phyloP scores from a whole-genome alignment of 2,888 invertebrate species.

The Lasioglossum figueresi region DNA sequence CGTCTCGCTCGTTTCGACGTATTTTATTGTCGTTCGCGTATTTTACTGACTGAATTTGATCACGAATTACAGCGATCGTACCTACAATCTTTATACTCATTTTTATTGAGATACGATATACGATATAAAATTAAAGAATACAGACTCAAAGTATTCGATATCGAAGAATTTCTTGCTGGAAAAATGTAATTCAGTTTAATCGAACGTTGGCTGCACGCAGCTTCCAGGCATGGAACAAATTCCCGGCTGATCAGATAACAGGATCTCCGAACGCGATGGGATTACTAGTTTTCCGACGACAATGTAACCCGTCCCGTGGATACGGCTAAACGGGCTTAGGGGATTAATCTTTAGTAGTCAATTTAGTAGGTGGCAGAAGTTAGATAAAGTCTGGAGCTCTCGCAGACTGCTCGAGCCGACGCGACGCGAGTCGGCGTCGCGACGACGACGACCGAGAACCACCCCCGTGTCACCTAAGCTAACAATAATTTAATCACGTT shows the following conservation, averaged over 20 bases:
- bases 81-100: too few relatives aligned
- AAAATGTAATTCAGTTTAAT: background rate
- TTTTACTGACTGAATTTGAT: too few relatives aligned
- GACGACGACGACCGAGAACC: constrained; percentile 19
- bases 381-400: constrained; percentile 64
- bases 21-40: background rate
- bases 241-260: constrained; percentile 30
- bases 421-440: constrained; percentile 6
- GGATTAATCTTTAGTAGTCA: constrained; percentile 69
- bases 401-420: constrained; percentile 31
- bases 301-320: constrained; percentile 48
- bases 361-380: constrained; percentile 65
- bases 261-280: constrained; percentile 13
- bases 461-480: constrained; percentile 50
- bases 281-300: constrained; percentile 65
- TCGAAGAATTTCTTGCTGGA: background rate
- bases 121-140: background rate
- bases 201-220: background rate
- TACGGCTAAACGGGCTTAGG: constrained; percentile 61
- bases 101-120: too few relatives aligned
- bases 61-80: too few relatives aligned
- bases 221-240: constrained; percentile 12
- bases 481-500: constrained; percentile 68
- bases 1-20: background rate
- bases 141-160: background rate